A percentile compares a stretch with the other conserved stretches of the same genome.
Conservation (phyloP, 1,140 invertebrate species). For the Sycophaga agraensis region DNA sequence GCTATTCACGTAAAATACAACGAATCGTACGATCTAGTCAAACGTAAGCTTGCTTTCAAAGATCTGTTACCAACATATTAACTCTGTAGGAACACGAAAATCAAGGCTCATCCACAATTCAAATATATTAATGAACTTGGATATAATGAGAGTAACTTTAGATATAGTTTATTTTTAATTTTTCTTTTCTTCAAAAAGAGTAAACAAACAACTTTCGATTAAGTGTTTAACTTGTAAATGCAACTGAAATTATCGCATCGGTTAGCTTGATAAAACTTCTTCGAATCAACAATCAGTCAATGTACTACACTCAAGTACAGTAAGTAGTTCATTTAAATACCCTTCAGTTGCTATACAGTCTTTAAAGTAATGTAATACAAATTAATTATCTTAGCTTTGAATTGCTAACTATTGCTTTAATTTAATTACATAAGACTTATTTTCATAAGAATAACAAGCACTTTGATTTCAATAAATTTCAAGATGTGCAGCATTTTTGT, state of each 20-base stretch:
- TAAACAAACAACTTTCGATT: constrained; percentile 18
- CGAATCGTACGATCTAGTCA: neutral
- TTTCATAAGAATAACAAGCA: too few relatives aligned
- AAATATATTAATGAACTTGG: constrained; percentile 31
- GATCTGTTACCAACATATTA: constrained; percentile 25
- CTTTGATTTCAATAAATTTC: too few relatives aligned
- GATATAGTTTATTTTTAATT: constrained; percentile 15
- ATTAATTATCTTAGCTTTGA: too few relatives aligned
- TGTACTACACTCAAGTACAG: too few relatives aligned
- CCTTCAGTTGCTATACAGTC: too few relatives aligned
- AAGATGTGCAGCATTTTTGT: too few relatives aligned
- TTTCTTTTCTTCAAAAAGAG: constrained; percentile 16
- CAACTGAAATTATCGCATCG: constrained; percentile 19
- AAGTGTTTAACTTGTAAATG: constrained; percentile 14
- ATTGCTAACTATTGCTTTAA: too few relatives aligned
- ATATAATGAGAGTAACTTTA: constrained; percentile 33
- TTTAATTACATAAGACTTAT: too few relatives aligned
- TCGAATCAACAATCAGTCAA: constrained; percentile 19
- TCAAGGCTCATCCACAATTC: constrained; percentile 37
- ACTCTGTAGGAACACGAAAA: constrained; percentile 38
- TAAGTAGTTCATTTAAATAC: too few relatives aligned
- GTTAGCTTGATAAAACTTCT: constrained; percentile 19
- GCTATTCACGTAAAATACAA: constrained; percentile 18
- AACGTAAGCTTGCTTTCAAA: constrained; percentile 16
- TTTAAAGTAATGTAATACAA: too few relatives aligned